Evolutionary conservation across 2,797 vertebrate species (phyloP), one percentile per base, ranked within the genome.

Genomic region (Periparus ater): DNA sequence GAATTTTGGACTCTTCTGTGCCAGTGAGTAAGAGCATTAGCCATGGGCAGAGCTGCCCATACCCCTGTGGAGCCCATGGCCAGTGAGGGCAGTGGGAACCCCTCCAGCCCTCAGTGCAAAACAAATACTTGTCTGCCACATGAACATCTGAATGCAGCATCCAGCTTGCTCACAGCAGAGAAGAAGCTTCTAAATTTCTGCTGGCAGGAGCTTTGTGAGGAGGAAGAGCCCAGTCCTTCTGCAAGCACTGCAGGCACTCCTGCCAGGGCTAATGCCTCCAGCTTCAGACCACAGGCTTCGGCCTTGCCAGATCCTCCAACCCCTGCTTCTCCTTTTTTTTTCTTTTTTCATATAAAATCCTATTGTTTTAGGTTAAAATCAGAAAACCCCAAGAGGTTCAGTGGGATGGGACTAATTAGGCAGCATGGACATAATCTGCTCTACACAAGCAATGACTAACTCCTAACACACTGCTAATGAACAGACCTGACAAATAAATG

Each of bases 331-430:
- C 25, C 42, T 2, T 40, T 45, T 30, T 58, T 73, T 62, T 71
- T n/a, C n/a, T n/a, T 50, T 68, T 72, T 30, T 32, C 34, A 53
- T 18, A 63, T 21, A 53, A 72, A 80, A 80, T 47, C 29, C 30
- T 44, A 32, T 60, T 82, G 26, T 3, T 95, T 76, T 73, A 73
- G 3, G 20, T 79, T 86, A 45, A 94, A 95, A 91, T 68, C 65
- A 80, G 57, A 83, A 83, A 75, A 68, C 4, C n/a, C 22, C 47
- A 44, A 48, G 66, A 72, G n/a, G 17, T 55, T 86, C 42, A 48
- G 15, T 79, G 60, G n/a, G 51, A 84, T 94, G 83, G 38, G 51
- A 88, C 76, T 90, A 63, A 86, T 88, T 73, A 94, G 32, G 21
- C 19, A 62, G 23, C 44, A 80, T 11, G 34, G 42, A 77, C 38